Evolutionary conservation across 2,113 vertebrate genomes (phyloP).

Genomic region (Regulus satrapa): DNA sequence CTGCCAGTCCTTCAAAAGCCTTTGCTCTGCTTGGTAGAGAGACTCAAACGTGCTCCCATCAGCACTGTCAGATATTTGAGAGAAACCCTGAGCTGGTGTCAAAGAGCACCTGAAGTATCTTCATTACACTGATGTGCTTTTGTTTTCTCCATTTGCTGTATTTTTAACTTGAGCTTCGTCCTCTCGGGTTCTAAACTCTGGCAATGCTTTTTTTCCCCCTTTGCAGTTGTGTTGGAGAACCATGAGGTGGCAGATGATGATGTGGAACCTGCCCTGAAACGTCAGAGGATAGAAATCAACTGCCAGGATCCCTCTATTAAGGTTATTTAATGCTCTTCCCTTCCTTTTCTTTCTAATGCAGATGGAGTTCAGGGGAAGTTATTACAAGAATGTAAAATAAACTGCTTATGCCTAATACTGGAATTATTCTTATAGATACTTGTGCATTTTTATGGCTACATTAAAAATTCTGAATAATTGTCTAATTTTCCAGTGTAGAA

Average conservation of each 20-base stretch:
- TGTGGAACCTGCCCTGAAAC: conserved; percentile 85
- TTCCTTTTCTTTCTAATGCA: not conserved
- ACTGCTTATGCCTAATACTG: not conserved
- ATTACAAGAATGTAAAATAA: not conserved
- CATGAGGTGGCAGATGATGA: conserved; percentile 84
- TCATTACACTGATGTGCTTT: not conserved
- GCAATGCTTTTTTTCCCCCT: not conserved
- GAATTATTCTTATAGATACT: not conserved
- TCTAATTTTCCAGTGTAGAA: not conserved
- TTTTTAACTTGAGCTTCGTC: not conserved
- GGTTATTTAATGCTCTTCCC: conserved; percentile 62
- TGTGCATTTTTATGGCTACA: not conserved
- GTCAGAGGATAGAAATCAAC: conserved; percentile 84
- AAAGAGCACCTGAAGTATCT: not conserved
- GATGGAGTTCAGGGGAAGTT: not conserved
- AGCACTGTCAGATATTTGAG: not conserved
- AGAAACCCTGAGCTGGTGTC: not conserved
- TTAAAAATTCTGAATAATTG: too few species aligned
- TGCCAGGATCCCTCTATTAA: conserved; percentile 91
- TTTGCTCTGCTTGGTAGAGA: not conserved
- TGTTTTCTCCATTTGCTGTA: not conserved
- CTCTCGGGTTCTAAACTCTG: not conserved
- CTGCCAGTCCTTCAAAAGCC: not conserved
- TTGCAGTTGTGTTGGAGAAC: conserved; percentile 86
- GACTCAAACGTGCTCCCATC: fast-evolving